phyloP scores from a whole-genome alignment of 2,888 invertebrate genomes.

The Leucophenga maculata region DNA sequence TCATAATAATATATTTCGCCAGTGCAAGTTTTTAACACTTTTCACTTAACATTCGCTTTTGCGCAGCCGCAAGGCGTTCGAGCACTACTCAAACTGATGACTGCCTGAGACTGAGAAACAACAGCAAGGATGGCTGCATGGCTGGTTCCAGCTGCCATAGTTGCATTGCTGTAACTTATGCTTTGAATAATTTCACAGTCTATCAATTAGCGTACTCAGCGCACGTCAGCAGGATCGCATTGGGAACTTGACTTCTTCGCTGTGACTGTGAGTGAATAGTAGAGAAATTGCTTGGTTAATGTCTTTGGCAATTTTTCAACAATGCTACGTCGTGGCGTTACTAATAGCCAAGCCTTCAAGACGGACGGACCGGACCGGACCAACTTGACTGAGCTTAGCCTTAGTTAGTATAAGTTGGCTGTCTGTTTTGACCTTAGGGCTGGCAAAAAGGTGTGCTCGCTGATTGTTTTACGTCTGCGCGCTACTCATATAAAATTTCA shows the following conservation, averaged over 20 bases:
- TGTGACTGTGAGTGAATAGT: background rate
- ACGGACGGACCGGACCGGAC: background rate
- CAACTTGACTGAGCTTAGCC: background rate
- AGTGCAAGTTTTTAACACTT: constrained; percentile 58
- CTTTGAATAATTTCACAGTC: constrained; percentile 63
- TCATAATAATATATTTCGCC: background rate
- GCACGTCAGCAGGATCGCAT: constrained; percentile 45
- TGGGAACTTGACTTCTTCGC: background rate
- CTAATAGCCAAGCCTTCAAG: constrained; percentile 29
- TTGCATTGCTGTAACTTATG: constrained; percentile 16
- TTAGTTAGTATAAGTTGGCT: too few species aligned
- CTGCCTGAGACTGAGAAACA: constrained; percentile 39
- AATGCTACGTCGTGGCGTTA: constrained; percentile 1
- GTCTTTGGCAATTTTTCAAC: constrained; percentile 39
- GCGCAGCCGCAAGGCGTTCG: background rate
- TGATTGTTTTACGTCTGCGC: constrained; percentile 67
- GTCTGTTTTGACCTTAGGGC: constrained; percentile 41
- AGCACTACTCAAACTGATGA: background rate
- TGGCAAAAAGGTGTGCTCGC: constrained; percentile 65
- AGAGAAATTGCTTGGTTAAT: constrained; percentile 33
- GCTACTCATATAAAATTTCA: constrained; percentile 63
- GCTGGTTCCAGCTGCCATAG: too few species aligned
- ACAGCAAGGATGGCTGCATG: constrained; percentile 12
- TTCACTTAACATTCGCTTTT: constrained; percentile 52
- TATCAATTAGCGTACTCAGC: constrained; percentile 57